Evolutionary conservation across 37 sponge, comb jelly and placozoan species (phyloP), one percentile per base, ranked within the genome.

Genomic region (Crambe crambe): DNA sequence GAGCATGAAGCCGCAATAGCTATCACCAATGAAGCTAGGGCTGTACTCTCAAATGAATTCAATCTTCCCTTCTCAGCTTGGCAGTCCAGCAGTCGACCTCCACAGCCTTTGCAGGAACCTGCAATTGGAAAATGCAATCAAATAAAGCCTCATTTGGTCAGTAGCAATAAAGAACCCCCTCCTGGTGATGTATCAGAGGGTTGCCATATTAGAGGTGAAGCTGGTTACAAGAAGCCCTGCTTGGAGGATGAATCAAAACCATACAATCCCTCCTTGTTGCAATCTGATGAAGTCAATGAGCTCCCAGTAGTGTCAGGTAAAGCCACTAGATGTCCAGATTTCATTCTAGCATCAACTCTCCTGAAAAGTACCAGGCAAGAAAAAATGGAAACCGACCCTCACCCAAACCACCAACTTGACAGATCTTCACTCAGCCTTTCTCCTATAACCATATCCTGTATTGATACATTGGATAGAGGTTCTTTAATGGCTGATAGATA

Each of bases 11-110:
- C 91, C 22, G 98, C 93, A 38, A 37, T 15, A 42, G 21, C 67
- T 31, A 95, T 98, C 15, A 82, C 93, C 6, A 73, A 86, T 9
- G 94, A 93, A 82, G 99, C 99, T n/a, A 76, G 85, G 75, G 54
- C 61, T 36, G 39, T 95, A 20, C 68, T 97, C 21, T 75, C 85
- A 0, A 79, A 82, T 25, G 70, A 87, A 9, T 54, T 89, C 25
- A 83, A 77, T 22, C 38, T 90, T 0, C 91, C 93, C 43, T 40
- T 75, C 20, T 59, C 75, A 60, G 66, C 77, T 22, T 91, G 92
- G 92, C 56, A 83, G 20, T 2, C 42, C 2, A 42, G 2, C 2
- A 20, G 15, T 35, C 38, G 4, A 68, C 69, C 69, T 31, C n/a
- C n/a, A n/a, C 69, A 25, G 32, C 38, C 69, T 20, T 6, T 31